These are phyloP conservation scores for Cordilura impudica DNA, from an alignment of 2,888 invertebrate genomes.

Conservation along the genomic window DNA sequence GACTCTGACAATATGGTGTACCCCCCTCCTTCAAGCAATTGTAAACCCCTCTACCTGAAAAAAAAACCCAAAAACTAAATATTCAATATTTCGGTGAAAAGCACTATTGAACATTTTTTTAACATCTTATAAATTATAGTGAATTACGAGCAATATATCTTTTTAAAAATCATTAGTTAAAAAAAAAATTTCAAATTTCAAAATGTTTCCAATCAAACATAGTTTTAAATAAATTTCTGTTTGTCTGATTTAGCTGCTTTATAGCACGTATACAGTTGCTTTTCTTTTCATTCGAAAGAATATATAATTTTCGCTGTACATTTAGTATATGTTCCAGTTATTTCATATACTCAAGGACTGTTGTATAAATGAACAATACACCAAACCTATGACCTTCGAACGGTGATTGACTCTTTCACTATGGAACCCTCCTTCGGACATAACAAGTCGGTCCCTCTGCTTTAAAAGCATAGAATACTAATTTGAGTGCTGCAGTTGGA, in stretches of 20 bases:
- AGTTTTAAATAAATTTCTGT: neutral
- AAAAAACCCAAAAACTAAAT: too few species aligned
- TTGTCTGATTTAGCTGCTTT: neutral
- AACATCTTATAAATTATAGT: too few species aligned
- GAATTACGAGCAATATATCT: too few species aligned
- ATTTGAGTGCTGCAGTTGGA: too few species aligned
- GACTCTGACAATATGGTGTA: neutral
- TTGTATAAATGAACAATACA: slow-evolving; percentile 17
- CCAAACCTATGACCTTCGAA: slow-evolving; percentile 59
- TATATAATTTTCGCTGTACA: neutral
- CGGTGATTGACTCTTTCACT: slow-evolving; percentile 49
- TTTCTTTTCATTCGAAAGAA: neutral
- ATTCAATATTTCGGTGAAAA: too few species aligned
- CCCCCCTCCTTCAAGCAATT: neutral
- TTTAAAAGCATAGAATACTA: neutral
- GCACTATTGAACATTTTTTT: too few species aligned
- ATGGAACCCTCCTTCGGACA: neutral
- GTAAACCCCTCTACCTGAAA: neutral
- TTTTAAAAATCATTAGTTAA: too few species aligned
- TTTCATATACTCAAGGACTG: slow-evolving; percentile 13
- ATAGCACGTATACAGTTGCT: neutral
- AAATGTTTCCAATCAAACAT: too few species aligned
- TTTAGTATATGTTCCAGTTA: neutral
- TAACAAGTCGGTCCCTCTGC: neutral
- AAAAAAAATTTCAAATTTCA: too few species aligned